Evolutionary conservation across 2,113 vertebrate species (phyloP), one percentile per base, ranked within the genome.

Genomic region (Beaufortia kweichowensis): DNA sequence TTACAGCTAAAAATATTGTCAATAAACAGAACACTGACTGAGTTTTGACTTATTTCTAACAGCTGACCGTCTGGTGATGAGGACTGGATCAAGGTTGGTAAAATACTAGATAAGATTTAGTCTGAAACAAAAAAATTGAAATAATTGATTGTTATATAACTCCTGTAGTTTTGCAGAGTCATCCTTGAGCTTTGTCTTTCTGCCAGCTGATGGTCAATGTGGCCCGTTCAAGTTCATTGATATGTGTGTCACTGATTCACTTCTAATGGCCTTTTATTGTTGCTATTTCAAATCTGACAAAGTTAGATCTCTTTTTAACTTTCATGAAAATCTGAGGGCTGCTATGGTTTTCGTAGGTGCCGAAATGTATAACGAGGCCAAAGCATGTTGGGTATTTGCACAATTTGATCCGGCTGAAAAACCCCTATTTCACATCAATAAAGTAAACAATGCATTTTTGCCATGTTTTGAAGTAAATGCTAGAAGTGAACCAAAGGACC

Each of bases 211-310:
- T 24, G 53, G 68, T 26, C 31, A 29, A 10, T 71, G 11, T 71
- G 68, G 68, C 31, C 9, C 5, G 10, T 14, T 24, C 31, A 39
- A 33, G 7, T 71, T 71, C 21, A 57, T 14, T 9, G 57, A 41
- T 14, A 71, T 1, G 3, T 71, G 68, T 41, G 68, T 71, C 53
- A n/a, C 6, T 57, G 68, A 71, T 29, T 56, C 68, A 17, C 14
- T 6, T 21, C 31, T 71, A 10, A 14, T 57, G 9, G 31, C 21
- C 6, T 56, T 24, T 17, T 39, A 71, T 57, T 3, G 6, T 39
- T 71, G n/a, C 1, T 41, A 33, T 17, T 8, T 0, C 21, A 57
- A 0, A 39, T n/a, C 19, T 24, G 29, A 23, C 1, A 0, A 0
- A 12, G 31, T 71, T 41, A 31, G 3, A 57, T 33, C 50, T 8